Evolutionary conservation across 2,113 vertebrate genomes (phyloP), one percentile per base, ranked within the genome.

Genomic region (Dicentrarchus labrax): DNA sequence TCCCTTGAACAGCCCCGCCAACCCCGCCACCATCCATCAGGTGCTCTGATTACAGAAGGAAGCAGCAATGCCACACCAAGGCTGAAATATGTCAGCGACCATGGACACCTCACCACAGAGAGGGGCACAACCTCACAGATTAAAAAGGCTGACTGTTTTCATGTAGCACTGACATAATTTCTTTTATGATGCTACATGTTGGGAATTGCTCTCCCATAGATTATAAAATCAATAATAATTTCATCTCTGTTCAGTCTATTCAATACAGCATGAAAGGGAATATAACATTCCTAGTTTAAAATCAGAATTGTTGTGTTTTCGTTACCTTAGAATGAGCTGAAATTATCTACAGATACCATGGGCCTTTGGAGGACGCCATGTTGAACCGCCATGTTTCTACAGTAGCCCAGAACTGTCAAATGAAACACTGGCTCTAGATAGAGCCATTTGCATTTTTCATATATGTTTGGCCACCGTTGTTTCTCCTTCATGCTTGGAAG

Each of bases 21-120:
- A 72, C 81, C 65, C 47, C 83, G 76, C 78, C 81, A 65, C 62
- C 85, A 91, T 94, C 88, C 57, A 88, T 95, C 91, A 92, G 47
- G 19, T 61, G 51, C 72, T 85, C 60, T 19, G 73, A 88, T 88
- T 86, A 88, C 80, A 84, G 45, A 65, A 81, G 53, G 60, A 39
- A 72, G 59, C 77, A 81, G 62, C 53, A 24, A 36, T 13, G 53
- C 51, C 60, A 64, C 61, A 45, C 45, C 54, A 45, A 77, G 82
- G 73, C 77, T 88, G 74, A 84, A 82, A 76, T 80, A 71, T 72
- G 69, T 86, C 80, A 53, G 36, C 21, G 60, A 38, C 56, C 66
- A 89, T 0, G 36, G 56, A 70, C 67, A 56, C 51, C 11, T 68
- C 56, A 51, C 22, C 4, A 39, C 72, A 80, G 51, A 64, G 51